Base-by-base conservation (phyloP, 2,888 invertebrate species). In the Andrena haemorrhoa region DNA sequence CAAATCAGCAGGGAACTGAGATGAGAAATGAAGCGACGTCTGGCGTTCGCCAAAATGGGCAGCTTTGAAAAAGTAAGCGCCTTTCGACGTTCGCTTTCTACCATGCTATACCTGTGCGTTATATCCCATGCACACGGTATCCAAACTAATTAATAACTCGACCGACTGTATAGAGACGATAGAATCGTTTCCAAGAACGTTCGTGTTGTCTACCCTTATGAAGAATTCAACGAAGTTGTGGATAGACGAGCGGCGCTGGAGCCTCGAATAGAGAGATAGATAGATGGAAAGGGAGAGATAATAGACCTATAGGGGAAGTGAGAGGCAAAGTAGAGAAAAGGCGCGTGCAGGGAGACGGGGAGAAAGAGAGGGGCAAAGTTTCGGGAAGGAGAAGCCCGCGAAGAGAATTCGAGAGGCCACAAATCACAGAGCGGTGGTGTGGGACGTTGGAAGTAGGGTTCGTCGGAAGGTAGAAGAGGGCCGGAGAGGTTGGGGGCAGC, bases 331-430 rank as follows among this genome's bases (percentile, higher is more conserved):
- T 63, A 49, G 31, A n/a, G 61, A 29, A 56, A 58, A 66, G 56
- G 53, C n/a, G 51, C 20, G 56, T 26, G 23, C 53, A 33, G 23
- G 2, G 66, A 49, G 81, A 72, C 83, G 75, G 66, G 35, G 58
- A 53, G 58, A 58, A 49, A 72, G 69, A 79, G 75, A 51, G 78
- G 66, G 79, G 85, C 66, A 80, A 89, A 89, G 89, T 87, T 87
- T 86, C 81, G 87, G 86, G 83, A 86, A 88, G 88, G 83, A 82
- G 86, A 87, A 83, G 86, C 87, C 87, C 88, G 89, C 83, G 88
- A 89, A 88, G 89, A 91, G 90, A 91, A 92, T 91, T 91, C 89
- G 90, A 92, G 90, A 91, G 90, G 90, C 89, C 89, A 90, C 91
- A 92, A 92, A 92, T 93, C 91, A 92, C 91, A 84, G 88, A 72